Conservation (phyloP, 2,113 vertebrate species). For the Vidua chalybeata region DNA sequence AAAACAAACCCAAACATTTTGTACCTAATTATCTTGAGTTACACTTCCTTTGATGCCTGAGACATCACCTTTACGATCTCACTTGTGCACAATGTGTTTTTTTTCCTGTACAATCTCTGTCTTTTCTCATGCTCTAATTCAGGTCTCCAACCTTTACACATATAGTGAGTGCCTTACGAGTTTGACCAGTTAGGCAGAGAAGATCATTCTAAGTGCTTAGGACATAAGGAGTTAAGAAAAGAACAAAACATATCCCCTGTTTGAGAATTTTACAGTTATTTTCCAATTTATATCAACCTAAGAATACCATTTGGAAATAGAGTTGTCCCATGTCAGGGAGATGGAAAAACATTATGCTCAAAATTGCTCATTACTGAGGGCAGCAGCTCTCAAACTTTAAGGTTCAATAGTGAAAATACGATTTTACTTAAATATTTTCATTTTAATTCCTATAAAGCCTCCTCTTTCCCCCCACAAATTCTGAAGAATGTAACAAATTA, state of each 20-base stretch:
- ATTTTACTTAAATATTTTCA: conserved; percentile 74
- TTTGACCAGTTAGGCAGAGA: conserved; percentile 56
- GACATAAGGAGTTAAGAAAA: conserved; percentile 22
- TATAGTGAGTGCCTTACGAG: conserved; percentile 32
- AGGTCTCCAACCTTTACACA: conserved; percentile 45
- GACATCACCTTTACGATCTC: background rate
- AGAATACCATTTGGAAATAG: conserved; percentile 9
- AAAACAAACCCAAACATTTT: background rate
- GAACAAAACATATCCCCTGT: conserved; percentile 25
- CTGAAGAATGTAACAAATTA: conserved; percentile 52
- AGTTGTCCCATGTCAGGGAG: conserved; percentile 15
- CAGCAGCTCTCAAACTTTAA: conserved; percentile 67
- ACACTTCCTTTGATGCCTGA: background rate
- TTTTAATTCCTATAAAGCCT: conserved; percentile 68
- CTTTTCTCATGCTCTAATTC: conserved; percentile 35
- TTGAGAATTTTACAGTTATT: conserved; percentile 3
- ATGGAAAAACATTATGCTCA: background rate
- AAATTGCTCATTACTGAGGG: conserved; percentile 42
- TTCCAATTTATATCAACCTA: conserved; percentile 35
- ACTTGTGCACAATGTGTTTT: background rate
- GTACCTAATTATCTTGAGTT: conserved; percentile 2
- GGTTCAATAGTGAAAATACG: conserved; percentile 61
- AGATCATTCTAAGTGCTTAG: conserved; percentile 50
- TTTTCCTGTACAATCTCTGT: conserved; percentile 34
- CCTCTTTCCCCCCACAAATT: conserved; percentile 3